phyloP scores from a whole-genome alignment of 2,797 vertebrate species.

The Pseudotriccus pelzelni region DNA sequence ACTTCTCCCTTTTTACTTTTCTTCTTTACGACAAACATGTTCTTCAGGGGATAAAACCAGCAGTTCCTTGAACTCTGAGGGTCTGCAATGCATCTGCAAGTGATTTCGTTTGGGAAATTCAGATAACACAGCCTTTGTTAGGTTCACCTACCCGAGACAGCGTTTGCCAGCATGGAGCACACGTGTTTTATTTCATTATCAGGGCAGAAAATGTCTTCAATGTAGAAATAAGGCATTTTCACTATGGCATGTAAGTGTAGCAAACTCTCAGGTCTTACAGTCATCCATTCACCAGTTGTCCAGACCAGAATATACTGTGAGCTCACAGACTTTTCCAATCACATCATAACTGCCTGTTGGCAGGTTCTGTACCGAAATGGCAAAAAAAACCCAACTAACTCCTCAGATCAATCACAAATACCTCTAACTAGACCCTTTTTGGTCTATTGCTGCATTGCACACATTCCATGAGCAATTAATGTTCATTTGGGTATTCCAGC shows the following conservation, averaged over 20 bases:
- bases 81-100: neutral
- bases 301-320: neutral
- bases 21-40: neutral
- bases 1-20: neutral
- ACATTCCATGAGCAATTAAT: neutral
- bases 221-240: neutral
- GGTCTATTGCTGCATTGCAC: neutral
- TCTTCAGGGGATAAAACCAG: neutral
- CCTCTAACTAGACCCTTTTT: neutral
- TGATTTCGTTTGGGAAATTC: neutral
- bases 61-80: neutral
- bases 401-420: neutral
- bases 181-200: neutral
- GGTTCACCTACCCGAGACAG: neutral
- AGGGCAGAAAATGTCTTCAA: neutral
- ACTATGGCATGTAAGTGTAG: neutral
- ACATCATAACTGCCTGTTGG: neutral
- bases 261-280: neutral
- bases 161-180: neutral
- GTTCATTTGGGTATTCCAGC: neutral
- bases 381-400: neutral
- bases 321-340: neutral
- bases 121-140: neutral
- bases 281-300: neutral
- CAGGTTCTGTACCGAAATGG: neutral